Evolutionary conservation across 2,888 invertebrate species (phyloP).

Genomic region (Bombylius discolor): DNA sequence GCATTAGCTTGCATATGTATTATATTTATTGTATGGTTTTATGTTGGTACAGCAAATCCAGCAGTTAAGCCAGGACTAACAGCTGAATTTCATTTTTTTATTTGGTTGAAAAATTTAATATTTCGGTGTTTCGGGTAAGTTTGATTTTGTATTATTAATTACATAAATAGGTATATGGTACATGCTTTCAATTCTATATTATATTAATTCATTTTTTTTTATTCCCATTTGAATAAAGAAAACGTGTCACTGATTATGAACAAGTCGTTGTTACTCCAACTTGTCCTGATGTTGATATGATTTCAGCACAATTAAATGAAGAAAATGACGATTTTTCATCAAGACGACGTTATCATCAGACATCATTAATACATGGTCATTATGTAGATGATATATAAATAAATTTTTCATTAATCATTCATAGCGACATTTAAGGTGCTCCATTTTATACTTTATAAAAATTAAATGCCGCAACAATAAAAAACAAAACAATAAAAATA

Average conservation of each 20-base stretch:
- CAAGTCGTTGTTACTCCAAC: conserved; percentile 76
- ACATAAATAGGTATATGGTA: background rate
- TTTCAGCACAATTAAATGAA: conserved; percentile 80
- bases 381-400: conserved; percentile 10
- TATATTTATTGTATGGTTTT: conserved; percentile 79
- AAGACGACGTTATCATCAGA: conserved; percentile 85
- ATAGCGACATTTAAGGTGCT: too few species aligned
- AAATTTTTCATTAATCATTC: background rate
- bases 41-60: conserved; percentile 89
- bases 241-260: conserved; percentile 67
- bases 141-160: background rate
- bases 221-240: conserved; percentile 37
- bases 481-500: too few species aligned
- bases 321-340: conserved; percentile 92
- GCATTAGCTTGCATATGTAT: conserved; percentile 71
- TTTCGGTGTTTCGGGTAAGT: conserved; percentile 63
- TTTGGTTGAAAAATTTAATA: conserved; percentile 60
- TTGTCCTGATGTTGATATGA: conserved; percentile 64
- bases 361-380: conserved; percentile 54
- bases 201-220: conserved; percentile 1
- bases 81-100: conserved; percentile 66
- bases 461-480: too few species aligned
- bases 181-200: background rate
- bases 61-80: conserved; percentile 87
- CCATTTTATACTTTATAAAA: too few species aligned